These are phyloP conservation scores for Pachyseris speciosa DNA, from an alignment of 64 coral and sea anemone species.

Conservation along the genomic window DNA sequence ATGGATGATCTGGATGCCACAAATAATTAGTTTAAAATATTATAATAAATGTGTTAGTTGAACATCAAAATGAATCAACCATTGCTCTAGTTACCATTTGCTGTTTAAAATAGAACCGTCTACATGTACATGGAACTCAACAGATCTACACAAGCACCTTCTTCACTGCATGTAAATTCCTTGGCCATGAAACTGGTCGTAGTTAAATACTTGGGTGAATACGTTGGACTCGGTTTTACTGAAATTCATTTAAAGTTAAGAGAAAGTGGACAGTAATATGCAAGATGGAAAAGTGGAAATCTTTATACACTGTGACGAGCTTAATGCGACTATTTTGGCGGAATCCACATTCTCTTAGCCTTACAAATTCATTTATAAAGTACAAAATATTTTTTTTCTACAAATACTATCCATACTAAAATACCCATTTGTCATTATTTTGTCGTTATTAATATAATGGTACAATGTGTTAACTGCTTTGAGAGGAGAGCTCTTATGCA, in stretches of 20 bases:
- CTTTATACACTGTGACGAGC: not conserved
- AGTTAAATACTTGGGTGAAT: slow-evolving; percentile 14
- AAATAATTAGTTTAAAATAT: no score
- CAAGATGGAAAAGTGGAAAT: not conserved
- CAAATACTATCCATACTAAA: slow-evolving; percentile 30
- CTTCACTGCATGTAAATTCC: no score
- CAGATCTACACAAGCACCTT: no score
- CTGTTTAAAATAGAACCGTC: no score
- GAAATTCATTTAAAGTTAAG: not conserved
- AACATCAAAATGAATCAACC: no score
- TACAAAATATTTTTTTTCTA: slow-evolving; percentile 51
- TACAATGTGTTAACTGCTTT: not conserved
- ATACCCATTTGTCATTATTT: slow-evolving; percentile 23
- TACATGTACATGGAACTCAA: no score
- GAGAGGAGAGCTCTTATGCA: not conserved
- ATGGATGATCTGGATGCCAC: no score
- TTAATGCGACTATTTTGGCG: not conserved
- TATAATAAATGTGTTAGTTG: no score
- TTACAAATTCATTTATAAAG: slow-evolving; percentile 25
- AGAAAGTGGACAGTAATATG: not conserved
- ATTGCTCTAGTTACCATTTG: no score
- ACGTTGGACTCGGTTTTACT: slow-evolving; percentile 14
- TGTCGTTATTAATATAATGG: not conserved
- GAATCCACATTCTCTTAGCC: not conserved
- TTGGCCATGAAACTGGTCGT: no score